These are phyloP conservation scores for Samia ricini DNA, from an alignment of 1,140 invertebrate genomes.

Conservation along the genomic window DNA sequence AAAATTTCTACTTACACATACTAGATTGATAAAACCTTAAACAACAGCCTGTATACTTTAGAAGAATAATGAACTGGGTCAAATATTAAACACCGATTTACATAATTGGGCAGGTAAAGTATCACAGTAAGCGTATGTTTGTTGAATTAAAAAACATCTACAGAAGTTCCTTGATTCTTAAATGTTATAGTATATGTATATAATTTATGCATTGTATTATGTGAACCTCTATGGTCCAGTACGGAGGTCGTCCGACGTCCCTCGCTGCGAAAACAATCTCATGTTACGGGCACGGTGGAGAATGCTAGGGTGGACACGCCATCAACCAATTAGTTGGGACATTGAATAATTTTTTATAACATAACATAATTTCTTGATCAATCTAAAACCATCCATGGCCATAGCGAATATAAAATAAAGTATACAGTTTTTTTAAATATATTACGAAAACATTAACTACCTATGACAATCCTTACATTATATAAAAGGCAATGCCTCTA, in stretches of 20 bases:
- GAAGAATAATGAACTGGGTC: too few relatives aligned
- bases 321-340: not conserved
- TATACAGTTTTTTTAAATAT: too few relatives aligned
- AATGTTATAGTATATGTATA: not conserved
- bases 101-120: not conserved
- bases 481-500: too few relatives aligned
- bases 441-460: too few relatives aligned
- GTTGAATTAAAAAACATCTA: not conserved
- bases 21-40: too few relatives aligned
- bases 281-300: constrained; percentile 40
- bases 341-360: not conserved
- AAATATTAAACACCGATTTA: too few relatives aligned
- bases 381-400: too few relatives aligned
- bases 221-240: constrained; percentile 45
- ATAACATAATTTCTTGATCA: not conserved
- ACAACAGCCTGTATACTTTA: too few relatives aligned
- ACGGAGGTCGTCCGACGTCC: constrained; percentile 59
- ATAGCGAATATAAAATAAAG: too few relatives aligned
- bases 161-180: not conserved
- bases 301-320: constrained; percentile 16
- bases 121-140: not conserved
- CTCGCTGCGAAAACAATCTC: constrained; percentile 60
- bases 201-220: constrained; percentile 1
- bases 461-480: too few relatives aligned
- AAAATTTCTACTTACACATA: too few relatives aligned